Conservation (phyloP, 1,140 invertebrate genomes). For the Thaumatotibia leucotreta region DNA sequence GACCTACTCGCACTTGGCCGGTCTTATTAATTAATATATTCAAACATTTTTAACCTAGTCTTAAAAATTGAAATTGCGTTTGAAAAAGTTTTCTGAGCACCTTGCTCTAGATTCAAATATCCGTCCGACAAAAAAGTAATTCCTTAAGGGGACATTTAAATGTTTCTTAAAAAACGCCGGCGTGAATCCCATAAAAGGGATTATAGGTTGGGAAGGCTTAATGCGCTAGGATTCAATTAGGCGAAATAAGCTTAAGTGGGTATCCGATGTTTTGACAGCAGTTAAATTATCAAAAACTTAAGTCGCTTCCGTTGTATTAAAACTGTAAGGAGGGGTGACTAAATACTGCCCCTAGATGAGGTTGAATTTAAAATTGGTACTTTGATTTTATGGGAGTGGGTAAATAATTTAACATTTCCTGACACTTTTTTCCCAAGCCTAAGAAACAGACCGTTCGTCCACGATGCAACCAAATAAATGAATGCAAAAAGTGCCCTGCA, state of each 20-base stretch:
- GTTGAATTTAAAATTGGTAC: background rate
- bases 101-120: conserved; percentile 36
- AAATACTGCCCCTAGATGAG: background rate
- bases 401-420: background rate
- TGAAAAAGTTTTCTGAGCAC: conserved; percentile 10
- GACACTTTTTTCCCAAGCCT: background rate
- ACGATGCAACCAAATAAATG: background rate
- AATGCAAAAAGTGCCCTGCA: background rate
- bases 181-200: conserved; percentile 65
- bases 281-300: conserved; percentile 53
- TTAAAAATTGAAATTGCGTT: too few species aligned
- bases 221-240: conserved; percentile 74
- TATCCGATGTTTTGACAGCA: conserved; percentile 72
- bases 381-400: background rate
- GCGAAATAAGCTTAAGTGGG: conserved; percentile 72
- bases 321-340: conserved; percentile 42
- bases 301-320: conserved; percentile 56
- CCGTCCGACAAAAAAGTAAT: conserved; percentile 48
- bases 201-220: conserved; percentile 61
- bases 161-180: conserved; percentile 56
- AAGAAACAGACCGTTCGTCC: background rate
- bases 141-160: conserved; percentile 50
- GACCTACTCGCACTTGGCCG: too few species aligned
- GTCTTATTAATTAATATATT: too few species aligned
- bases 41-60: too few species aligned